phyloP scores from a whole-genome alignment of 37 sponge, comb jelly and placozoan genomes.

The Axinella damicornis region DNA sequence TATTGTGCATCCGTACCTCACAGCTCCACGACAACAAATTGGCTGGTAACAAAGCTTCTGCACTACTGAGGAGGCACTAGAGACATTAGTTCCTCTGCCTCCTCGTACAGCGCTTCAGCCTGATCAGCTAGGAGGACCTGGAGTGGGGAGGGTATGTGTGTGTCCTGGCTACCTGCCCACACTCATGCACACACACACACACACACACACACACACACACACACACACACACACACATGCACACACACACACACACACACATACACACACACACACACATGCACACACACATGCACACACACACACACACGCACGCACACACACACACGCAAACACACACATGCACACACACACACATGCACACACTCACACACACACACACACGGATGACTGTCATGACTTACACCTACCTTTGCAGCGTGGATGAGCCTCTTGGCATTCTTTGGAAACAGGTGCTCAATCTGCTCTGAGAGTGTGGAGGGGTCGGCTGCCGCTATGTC shows the following conservation, averaged over 20 bases:
- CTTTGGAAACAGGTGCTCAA: conserved; percentile 71
- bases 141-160: neutral
- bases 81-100: conserved; percentile 72
- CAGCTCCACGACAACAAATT: too few relatives aligned
- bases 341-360: too few relatives aligned
- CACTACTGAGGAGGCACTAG: neutral
- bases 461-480: conserved; percentile 43
- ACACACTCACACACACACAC: too few relatives aligned
- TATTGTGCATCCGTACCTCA: too few relatives aligned
- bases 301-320: neutral
- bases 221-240: conserved; percentile 30
- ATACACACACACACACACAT: too few relatives aligned
- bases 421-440: conserved; percentile 69
- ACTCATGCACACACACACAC: too few relatives aligned
- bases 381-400: conserved; percentile 3
- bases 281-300: too few relatives aligned
- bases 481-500: conserved; percentile 66
- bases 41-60: too few relatives aligned
- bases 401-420: conserved; percentile 74
- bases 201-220: neutral
- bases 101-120: conserved; percentile 82
- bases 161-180: too few relatives aligned
- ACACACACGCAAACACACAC: conserved; percentile 41
- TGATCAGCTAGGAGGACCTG: conserved; percentile 78
- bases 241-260: conserved; percentile 34